Conservation (phyloP, 1,140 invertebrate genomes). For the Metaphire vulgaris region DNA sequence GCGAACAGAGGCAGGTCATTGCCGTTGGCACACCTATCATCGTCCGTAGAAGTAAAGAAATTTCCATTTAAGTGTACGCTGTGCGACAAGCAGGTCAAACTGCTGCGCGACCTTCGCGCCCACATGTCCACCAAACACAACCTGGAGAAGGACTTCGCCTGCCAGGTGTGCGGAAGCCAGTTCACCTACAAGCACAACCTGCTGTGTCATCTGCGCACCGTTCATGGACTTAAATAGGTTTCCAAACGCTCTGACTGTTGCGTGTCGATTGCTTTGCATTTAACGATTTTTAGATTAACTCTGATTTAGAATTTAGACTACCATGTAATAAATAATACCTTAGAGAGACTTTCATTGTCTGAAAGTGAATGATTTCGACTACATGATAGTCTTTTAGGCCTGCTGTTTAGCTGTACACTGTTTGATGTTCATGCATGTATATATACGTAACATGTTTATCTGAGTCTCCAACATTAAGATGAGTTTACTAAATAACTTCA, state of each 20-base stretch:
- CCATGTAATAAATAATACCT: too few species aligned
- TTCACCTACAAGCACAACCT: constrained; percentile 23
- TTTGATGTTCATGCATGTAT: too few species aligned
- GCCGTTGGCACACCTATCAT: neutral
- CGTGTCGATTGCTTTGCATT: neutral
- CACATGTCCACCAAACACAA: constrained; percentile 21
- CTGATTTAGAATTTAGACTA: too few species aligned
- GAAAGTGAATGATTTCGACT: too few species aligned
- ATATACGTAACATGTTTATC: too few species aligned
- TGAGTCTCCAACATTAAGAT: too few species aligned
- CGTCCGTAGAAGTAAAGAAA: neutral
- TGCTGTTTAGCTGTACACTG: too few species aligned
- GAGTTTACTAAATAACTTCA: too few species aligned
- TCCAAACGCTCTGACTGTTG: too few species aligned
- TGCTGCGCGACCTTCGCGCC: constrained; percentile 12
- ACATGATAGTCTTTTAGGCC: too few species aligned
- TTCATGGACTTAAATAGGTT: constrained; percentile 12
- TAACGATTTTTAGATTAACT: too few species aligned
- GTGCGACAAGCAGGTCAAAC: constrained; percentile 10
- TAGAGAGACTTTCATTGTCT: too few species aligned
- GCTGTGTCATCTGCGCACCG: constrained; percentile 13
- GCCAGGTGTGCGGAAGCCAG: constrained; percentile 1
- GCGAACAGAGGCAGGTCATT: neutral
- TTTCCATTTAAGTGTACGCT: constrained; percentile 9
- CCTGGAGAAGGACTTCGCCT: constrained; percentile 20